Evolutionary conservation across 2,888 invertebrate genomes (phyloP).

Genomic region (Eupithecia dodoneata): DNA sequence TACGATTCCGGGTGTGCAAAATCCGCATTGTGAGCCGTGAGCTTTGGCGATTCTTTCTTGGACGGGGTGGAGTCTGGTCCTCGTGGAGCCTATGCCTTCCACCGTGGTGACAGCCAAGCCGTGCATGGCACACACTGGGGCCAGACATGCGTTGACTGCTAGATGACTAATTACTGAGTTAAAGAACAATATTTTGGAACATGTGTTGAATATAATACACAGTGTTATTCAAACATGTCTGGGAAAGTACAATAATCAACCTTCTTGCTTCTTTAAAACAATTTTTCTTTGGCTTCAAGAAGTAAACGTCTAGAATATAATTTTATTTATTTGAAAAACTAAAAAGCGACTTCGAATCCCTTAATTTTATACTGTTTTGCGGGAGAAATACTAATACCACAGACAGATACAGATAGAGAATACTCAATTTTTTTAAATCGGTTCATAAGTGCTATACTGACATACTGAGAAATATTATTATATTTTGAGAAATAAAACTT

Average conservation of each 20-base stretch:
- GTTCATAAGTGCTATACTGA: too few relatives aligned
- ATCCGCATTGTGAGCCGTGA: slow-evolving; percentile 95
- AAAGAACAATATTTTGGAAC: slow-evolving; percentile 30
- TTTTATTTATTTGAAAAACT: too few relatives aligned
- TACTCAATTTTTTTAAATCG: too few relatives aligned
- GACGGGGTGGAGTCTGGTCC: slow-evolving; percentile 89
- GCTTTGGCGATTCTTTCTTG: slow-evolving; percentile 92
- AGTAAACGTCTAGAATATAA: too few relatives aligned
- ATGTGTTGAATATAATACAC: background rate
- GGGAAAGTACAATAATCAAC: background rate
- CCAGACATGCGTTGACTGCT: slow-evolving; percentile 92
- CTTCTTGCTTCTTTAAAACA: background rate
- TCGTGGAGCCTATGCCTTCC: slow-evolving; percentile 92
- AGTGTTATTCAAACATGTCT: background rate
- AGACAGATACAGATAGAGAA: too few relatives aligned
- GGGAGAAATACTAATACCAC: too few relatives aligned
- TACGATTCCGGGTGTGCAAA: slow-evolving; percentile 95
- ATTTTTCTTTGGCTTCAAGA: background rate
- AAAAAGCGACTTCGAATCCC: too few relatives aligned
- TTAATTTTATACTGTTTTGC: too few relatives aligned
- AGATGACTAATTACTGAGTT: slow-evolving; percentile 83
- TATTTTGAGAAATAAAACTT: too few relatives aligned
- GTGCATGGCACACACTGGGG: slow-evolving; percentile 91
- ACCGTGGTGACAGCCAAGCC: slow-evolving; percentile 93
- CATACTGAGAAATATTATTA: too few relatives aligned